Evolutionary conservation across 2,888 invertebrate species (phyloP).

Genomic region (Polyommatus iphigenia): DNA sequence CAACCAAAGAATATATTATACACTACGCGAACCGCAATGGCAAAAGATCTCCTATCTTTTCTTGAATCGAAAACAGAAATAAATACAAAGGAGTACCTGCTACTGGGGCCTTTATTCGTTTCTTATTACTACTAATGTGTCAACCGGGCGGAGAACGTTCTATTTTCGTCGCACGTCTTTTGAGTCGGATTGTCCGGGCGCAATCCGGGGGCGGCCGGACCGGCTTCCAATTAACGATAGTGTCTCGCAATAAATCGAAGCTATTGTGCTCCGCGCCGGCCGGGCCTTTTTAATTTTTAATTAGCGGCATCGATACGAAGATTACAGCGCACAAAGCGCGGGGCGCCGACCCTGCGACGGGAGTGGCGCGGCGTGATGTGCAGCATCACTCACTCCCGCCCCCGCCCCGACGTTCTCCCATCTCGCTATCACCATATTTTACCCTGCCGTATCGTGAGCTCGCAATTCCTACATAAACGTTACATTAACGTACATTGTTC

Average conservation of each 20-base stretch:
- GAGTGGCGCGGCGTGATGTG: background rate
- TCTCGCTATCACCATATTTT: background rate
- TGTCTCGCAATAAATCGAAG: slow-evolving; percentile 15
- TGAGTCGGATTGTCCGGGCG: background rate
- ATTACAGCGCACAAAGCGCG: slow-evolving; percentile 9
- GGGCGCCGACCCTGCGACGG: background rate
- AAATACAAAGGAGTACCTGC: background rate
- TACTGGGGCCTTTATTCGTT: background rate
- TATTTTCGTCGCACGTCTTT: slow-evolving; percentile 5
- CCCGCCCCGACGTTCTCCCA: background rate
- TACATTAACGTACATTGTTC: background rate
- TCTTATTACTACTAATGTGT: slow-evolving; percentile 9
- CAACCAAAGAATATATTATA: too few relatives aligned
- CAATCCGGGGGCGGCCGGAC: too few relatives aligned
- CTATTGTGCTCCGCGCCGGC: background rate
- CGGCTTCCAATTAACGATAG: slow-evolving; percentile 2
- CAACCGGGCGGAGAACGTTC: background rate
- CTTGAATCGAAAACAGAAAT: background rate
- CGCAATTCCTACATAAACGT: background rate
- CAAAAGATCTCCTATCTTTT: background rate
- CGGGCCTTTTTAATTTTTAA: slow-evolving; percentile 10
- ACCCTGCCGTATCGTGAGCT: background rate
- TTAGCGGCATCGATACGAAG: slow-evolving; percentile 14
- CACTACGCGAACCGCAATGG: too few relatives aligned
- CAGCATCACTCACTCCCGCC: background rate